Evolutionary conservation across 2,888 invertebrate species (phyloP).

Genomic region (Scaptomyza flava): DNA sequence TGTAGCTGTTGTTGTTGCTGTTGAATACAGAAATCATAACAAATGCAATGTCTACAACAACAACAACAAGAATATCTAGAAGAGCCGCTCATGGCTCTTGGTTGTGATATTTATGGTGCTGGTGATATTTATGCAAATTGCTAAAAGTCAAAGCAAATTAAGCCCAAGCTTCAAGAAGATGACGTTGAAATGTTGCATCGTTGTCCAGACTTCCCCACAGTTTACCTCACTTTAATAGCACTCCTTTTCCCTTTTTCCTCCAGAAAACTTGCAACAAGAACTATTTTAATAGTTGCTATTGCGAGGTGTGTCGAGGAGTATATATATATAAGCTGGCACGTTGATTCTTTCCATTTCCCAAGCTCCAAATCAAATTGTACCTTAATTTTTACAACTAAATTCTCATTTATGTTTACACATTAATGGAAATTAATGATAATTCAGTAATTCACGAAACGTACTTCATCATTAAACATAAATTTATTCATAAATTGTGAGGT

Average conservation of each 20-base stretch:
- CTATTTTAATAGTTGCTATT: slow-evolving; percentile 16
- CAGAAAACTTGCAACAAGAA: slow-evolving; percentile 14
- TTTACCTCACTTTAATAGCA: slow-evolving; percentile 30
- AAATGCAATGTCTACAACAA: slow-evolving; percentile 47
- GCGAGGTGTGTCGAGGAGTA: slow-evolving; percentile 54
- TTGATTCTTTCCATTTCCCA: neutral
- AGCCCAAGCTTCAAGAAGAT: slow-evolving; percentile 73
- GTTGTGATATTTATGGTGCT: slow-evolving; percentile 46
- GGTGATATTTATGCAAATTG: slow-evolving; percentile 79
- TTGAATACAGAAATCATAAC: slow-evolving; percentile 60
- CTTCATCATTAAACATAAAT: too few species aligned
- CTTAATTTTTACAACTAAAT: neutral
- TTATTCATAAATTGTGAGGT: too few species aligned
- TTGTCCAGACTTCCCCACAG: slow-evolving; percentile 26
- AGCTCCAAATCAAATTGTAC: slow-evolving; percentile 8
- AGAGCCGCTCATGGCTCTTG: slow-evolving; percentile 22
- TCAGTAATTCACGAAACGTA: too few species aligned
- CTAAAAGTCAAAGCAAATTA: slow-evolving; percentile 80
- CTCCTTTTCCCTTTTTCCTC: slow-evolving; percentile 9
- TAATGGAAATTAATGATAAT: neutral
- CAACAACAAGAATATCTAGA: slow-evolving; percentile 10
- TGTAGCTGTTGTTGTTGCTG: slow-evolving; percentile 39
- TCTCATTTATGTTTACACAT: neutral
- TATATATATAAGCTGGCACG: slow-evolving; percentile 29
- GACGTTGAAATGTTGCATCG: slow-evolving; percentile 63